Percentiles rank a stretch among this genome's conserved stretches.
phyloP scores from a whole-genome alignment of 92 coral and sea anemone species.

The Muricea muricata region DNA sequence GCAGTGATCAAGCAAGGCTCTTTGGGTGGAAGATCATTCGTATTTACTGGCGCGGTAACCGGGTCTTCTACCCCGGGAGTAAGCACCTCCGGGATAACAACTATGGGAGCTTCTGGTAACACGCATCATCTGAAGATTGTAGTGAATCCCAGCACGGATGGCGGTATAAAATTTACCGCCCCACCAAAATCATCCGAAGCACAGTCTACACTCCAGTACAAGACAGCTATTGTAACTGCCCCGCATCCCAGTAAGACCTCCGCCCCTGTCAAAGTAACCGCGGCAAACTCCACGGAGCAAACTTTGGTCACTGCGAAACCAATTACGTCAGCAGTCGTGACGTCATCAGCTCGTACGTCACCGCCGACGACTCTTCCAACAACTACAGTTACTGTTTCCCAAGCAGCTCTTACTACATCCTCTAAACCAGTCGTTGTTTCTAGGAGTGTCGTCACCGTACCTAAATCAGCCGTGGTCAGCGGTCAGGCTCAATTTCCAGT shows the following conservation, averaged over 20 bases:
- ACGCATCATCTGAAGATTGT: slow-evolving; percentile 36
- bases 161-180: background rate
- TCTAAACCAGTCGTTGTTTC: slow-evolving; percentile 8
- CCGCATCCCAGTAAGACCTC: background rate
- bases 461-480: background rate
- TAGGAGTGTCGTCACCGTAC: background rate
- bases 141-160: background rate
- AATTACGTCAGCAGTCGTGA: background rate
- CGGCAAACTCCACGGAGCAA: background rate
- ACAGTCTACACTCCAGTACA: slow-evolving; percentile 16
- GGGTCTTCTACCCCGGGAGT: background rate
- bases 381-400: background rate
- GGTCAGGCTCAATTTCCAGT: slow-evolving; percentile 21
- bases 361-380: background rate
- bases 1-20: slow-evolving; percentile 48
- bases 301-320: background rate
- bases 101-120: background rate
- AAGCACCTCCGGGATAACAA: background rate
- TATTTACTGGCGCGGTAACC: slow-evolving; percentile 17
- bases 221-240: slow-evolving; percentile 11
- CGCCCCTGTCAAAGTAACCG: background rate
- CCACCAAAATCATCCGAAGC: background rate
- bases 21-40: slow-evolving; percentile 38
- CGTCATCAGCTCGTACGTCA: slow-evolving; percentile 19
- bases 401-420: background rate